Evolutionary conservation across 2,797 vertebrate genomes (phyloP).

Genomic region (Schizothorax lantsangensis): DNA sequence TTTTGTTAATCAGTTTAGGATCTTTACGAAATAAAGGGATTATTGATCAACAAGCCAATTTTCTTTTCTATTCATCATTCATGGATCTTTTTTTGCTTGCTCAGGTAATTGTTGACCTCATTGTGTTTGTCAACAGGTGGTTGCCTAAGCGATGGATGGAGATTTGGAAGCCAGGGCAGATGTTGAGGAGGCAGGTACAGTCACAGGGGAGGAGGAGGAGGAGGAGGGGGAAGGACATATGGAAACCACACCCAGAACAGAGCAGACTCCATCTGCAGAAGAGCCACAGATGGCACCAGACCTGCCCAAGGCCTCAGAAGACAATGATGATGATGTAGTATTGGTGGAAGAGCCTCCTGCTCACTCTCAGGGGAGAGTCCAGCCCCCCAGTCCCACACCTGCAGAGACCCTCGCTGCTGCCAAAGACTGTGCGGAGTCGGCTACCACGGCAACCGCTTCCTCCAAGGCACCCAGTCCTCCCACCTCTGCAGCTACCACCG

Average conservation of each 20-base stretch:
- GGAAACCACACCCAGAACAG: constrained; percentile 86
- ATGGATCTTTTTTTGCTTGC: neutral
- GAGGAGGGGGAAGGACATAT: constrained; percentile 73
- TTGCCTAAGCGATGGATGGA: constrained; percentile 88
- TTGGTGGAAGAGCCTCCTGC: constrained; percentile 88
- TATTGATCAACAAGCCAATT: neutral
- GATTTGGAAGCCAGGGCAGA: constrained; percentile 82
- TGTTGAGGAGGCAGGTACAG: constrained; percentile 61
- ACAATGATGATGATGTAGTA: constrained; percentile 95
- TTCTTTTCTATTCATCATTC: neutral
- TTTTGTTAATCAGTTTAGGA: neutral
- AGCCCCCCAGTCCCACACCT: constrained; percentile 55
- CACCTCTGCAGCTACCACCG: constrained; percentile 68
- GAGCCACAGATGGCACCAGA: constrained; percentile 79
- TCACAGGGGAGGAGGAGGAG: constrained; percentile 71
- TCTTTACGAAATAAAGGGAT: neutral
- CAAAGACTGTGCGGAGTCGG: constrained; percentile 80
- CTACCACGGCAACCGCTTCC: constrained; percentile 71
- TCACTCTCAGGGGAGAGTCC: constrained; percentile 61
- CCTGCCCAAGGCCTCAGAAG: constrained; percentile 76
- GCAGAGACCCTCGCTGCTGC: constrained; percentile 63
- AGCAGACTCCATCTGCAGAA: constrained; percentile 82
- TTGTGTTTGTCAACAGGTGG: constrained; percentile 76
- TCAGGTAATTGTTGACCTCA: constrained; percentile 48
- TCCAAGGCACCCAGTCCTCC: constrained; percentile 69